Base-by-base conservation (phyloP, 1,140 invertebrate species). In the Frieseomelitta varia region DNA sequence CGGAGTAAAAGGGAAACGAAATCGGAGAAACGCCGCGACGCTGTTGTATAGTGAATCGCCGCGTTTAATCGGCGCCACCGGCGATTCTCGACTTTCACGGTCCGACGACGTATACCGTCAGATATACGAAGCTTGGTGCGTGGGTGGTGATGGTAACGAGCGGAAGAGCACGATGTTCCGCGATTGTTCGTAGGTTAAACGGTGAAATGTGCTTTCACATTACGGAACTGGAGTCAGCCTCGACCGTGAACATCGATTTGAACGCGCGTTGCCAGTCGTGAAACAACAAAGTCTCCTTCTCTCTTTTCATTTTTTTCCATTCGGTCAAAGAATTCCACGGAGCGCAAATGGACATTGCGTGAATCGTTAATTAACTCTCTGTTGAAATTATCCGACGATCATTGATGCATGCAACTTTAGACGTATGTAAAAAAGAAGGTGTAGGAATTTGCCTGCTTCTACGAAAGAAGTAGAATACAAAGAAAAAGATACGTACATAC, bases 191-290 rank as follows among this genome's bases (percentile, higher is more conserved):
- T 86, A 86, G 81, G 86, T 90, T 84, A 85, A 79, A 82, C 68
- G 76, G 81, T 88, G 79, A 85, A 90, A 88, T 34, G 73, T 90
- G 79, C 88, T 90, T 90, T 90, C 89, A 88, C 89, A 82, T 69
- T 69, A 21, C 15, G 30, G 24, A 21, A 15, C 0, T 1, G 12
- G 12, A 56, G 21, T 0, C 65, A 47, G 39, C 39, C 56, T 39
- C 53, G 55, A 53, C 30, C 69, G 69, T 30, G 61, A 56, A 69
- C 17, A 8, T 47, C 27, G 14, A 63, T 53, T 73, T 8, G 12
- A n/a, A 58, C 19, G 67, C 27, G 17, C 11, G 34, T 11, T 11
- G 19, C 3, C 8, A 24, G 3, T 68, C 21, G 21, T 67, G 2
- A 34, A 30, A 11, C 65, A 30, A 67, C 65, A 17, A 74, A 34